Base-by-base conservation (phyloP, 2,888 invertebrate genomes). In the Drosophila crucigera region DNA sequence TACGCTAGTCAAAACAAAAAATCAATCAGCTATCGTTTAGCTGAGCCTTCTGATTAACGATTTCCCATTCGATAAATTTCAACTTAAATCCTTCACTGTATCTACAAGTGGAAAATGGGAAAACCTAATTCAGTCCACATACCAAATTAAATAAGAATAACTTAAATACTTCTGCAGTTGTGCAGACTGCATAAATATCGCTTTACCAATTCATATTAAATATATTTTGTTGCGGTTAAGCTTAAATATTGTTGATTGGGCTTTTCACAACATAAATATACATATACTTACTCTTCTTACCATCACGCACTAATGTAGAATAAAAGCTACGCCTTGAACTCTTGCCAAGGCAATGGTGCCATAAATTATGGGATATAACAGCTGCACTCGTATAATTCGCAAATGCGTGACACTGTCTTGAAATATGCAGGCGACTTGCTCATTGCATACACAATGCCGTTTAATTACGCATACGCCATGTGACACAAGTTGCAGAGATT, bases 391-490 rank as follows among this genome's bases (percentile, higher is more conserved):
- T 66, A 68, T 68, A 66, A 72, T 58, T 78, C 66, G 53, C 11
- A 64, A 61, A 68, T 64, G 35, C 64, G 52, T 73, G 68, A 60
- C 55, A 62, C 41, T 56, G 30, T 53, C 47, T 41, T 59, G 58
- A 68, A 68, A 50, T 62, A 58, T 63, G 59, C 63, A 52, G 22
- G 41, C 43, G 35, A 37, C 59, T 25, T 28, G 31, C 66, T 60
- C 50, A 22, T 35, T 56, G 50, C 69, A 73, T 39, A 56, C 49
- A 61, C 49, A 70, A 68, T 72, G 64, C 61, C 69, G 43, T 72
- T 73, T 63, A 80, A 83, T 79, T 83, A 70, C 67, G 67, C 58
- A 78, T 75, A 75, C 76, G 73, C 50, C 41, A 54, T 49, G 59
- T 73, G 41, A 37, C n/a, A 22, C 77, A 41, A 33, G 35, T 16